Evolutionary conservation across 1,140 invertebrate genomes (phyloP), one percentile per base, ranked within the genome.

Genomic region (Thrips palmi): DNA sequence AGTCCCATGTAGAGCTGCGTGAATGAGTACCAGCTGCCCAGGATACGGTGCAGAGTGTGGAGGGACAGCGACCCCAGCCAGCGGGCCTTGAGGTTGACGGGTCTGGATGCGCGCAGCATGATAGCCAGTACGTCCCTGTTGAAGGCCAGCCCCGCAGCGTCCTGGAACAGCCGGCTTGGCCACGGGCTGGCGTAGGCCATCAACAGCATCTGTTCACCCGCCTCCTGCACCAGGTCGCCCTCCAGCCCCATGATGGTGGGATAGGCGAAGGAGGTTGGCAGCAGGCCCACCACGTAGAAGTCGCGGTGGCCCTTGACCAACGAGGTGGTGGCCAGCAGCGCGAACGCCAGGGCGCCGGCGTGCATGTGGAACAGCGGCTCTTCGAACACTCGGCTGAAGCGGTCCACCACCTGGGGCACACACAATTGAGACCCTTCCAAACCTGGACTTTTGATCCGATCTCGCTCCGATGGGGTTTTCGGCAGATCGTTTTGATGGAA

Each of bases 231-330:
- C 10, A 59, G 60, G 28, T 55, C 53, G 0, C 52, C 53, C 4
- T 53, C 54, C 25, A 55, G 48, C 30, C 56, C 57, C 3, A 55
- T 57, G 32, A 20, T 10, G 3, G 24, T 14, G n/a, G n/a, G 11
- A 6, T 32, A 7, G 6, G 17, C 30, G 7, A 18, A 49, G 49
- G 29, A 50, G 50, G 11, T 45, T 44, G 24, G 45, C 47, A 28
- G 54, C 22, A 44, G 56, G 17, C 47, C 56, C 33, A 53, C 58
- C 15, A 56, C 63, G 12, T 56, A 58, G 7, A 62, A 52, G 2
- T 62, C 67, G 1, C 64, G 64, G 0, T 64, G 64, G 36, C 65
- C 67, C 57, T 67, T 59, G 49, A 68, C 68, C 54, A 67, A 65
- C 8, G 60, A 56, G 21, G 65, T 65, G 44, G 68, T 69, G 7